Evolutionary conservation across 2,113 vertebrate genomes (phyloP).

Genomic region (Plestiodon gilberti): DNA sequence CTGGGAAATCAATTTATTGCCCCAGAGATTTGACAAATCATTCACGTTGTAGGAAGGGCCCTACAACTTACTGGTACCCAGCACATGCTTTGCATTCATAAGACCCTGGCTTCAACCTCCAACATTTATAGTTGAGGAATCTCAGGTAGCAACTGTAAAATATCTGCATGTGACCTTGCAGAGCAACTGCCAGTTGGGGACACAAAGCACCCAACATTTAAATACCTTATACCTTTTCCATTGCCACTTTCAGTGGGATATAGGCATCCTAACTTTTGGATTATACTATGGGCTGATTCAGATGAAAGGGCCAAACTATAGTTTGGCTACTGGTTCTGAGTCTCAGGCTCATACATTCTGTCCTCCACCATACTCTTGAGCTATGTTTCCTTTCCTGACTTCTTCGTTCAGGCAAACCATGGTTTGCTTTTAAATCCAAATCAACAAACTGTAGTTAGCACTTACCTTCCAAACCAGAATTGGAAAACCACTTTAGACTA

Average conservation of each 20-base stretch:
- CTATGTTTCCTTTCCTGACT: background rate
- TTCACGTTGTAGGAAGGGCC: background rate
- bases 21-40: background rate
- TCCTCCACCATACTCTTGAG: background rate
- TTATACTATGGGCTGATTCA: background rate
- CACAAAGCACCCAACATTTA: background rate
- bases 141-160: background rate
- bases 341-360: too few species aligned
- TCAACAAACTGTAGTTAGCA: background rate
- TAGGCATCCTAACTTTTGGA: background rate
- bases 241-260: background rate
- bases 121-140: background rate
- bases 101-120: background rate
- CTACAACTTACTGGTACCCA: background rate
- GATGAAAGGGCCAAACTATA: background rate
- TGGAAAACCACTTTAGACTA: background rate
- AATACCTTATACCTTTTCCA: background rate
- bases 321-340: background rate
- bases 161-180: background rate
- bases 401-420: background rate
- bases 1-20: background rate
- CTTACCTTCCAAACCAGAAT: background rate
- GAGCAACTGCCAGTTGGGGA: background rate
- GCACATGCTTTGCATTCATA: background rate
- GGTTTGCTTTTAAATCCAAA: background rate